Evolutionary conservation across 2,888 invertebrate genomes (phyloP).

Genomic region (Flexamia atlantica): DNA sequence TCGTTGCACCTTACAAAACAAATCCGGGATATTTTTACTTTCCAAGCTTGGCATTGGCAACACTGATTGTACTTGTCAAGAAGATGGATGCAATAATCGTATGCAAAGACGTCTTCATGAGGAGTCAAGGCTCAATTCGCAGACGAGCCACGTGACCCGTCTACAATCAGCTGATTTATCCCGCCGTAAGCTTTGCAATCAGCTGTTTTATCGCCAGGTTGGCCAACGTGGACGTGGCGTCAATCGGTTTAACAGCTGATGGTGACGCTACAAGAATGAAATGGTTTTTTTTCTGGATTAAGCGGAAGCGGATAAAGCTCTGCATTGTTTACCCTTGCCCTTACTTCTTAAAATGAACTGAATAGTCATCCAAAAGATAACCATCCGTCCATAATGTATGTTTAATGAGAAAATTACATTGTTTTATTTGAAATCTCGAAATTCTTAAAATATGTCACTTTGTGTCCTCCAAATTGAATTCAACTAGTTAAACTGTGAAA

Average conservation of each 20-base stretch:
- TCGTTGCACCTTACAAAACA: neutral
- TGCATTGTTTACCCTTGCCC: too few relatives aligned
- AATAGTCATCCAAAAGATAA: too few relatives aligned
- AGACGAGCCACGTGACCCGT: neutral
- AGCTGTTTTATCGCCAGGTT: constrained; percentile 28
- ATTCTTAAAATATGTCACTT: too few relatives aligned
- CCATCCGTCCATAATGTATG: too few relatives aligned
- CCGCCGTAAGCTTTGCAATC: neutral
- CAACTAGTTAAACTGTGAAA: too few relatives aligned
- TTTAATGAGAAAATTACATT: too few relatives aligned
- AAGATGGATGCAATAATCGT: neutral
- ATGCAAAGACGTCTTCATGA: constrained; percentile 1
- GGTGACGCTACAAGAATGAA: too few relatives aligned
- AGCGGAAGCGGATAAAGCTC: too few relatives aligned
- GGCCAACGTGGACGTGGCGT: neutral
- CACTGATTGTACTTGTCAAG: neutral
- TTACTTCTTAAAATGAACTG: too few relatives aligned
- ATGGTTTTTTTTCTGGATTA: too few relatives aligned
- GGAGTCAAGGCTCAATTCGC: constrained; percentile 17
- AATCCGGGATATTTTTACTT: neutral
- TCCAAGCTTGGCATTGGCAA: neutral
- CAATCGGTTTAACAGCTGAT: neutral
- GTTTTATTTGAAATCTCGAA: too few relatives aligned
- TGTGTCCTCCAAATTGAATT: too few relatives aligned
- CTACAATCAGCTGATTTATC: constrained; percentile 28